Base-by-base conservation (phyloP, 2,888 invertebrate species). In the Drosophila pseudotalamancana region DNA sequence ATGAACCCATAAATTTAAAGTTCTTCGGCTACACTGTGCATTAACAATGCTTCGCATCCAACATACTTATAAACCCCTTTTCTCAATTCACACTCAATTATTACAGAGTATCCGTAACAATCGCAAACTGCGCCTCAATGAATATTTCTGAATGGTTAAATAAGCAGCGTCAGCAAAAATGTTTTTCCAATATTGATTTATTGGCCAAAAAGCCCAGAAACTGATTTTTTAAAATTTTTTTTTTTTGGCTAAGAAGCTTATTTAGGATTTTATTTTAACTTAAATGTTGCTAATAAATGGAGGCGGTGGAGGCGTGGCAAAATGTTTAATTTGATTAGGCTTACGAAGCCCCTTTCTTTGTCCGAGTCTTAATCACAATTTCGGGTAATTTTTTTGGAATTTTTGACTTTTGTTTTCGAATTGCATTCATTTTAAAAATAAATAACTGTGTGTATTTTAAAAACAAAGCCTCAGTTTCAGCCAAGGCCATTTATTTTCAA, bases 401-500 rank as follows among this genome's bases (percentile, higher is more conserved):
- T 46, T 53, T 63, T 6, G 11, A 39, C 12, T 45, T 29, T 39
- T 39, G 8, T 21, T 45, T 40, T 27, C 14, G 40, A 16, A 16
- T 31, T 32, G 35, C 19, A 34, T 65, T 46, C 21, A 35, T 35
- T 21, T 53, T 51, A 57, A 32, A 54, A 69, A 56, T 45, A 62
- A 35, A 14, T 11, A 16, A n/a, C n/a, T n/a, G n/a, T n/a, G 9
- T 27, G n/a, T 53, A 25, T 16, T 39, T 39, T 25, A 39, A 40
- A 45, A 50, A 50, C 54, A 72, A 73, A 59, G 66, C 53, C 37
- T 18, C 50, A 25, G 43, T 42, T 42, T 39, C 1, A 42, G 23
- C 51, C 87, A 81, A 86, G 87, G 87, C 77, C 87, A 64, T 69
- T 76, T 86, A 86, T 81, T 81, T 81, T 71, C 66, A 86, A n/a